Evolutionary conservation across 2,113 vertebrate genomes (phyloP).

Genomic region (Theropithecus gelada): DNA sequence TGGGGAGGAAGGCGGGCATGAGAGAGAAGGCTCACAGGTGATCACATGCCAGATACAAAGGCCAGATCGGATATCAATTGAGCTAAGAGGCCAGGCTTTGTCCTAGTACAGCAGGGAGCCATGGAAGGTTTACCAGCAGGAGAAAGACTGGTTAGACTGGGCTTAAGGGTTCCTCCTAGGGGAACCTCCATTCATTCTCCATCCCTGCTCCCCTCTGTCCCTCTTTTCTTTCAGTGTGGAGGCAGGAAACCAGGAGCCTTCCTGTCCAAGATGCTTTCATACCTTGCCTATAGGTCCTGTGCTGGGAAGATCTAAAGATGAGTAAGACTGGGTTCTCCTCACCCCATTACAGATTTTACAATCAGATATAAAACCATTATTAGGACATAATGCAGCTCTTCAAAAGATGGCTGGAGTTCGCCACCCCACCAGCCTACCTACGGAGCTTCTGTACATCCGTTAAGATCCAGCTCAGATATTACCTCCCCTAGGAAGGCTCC

Average conservation of each 20-base stretch:
- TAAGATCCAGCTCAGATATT: not conserved
- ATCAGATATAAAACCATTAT: not conserved
- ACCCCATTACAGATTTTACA: not conserved
- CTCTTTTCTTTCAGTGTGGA: not conserved
- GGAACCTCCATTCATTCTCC: not conserved
- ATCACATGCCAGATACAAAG: not conserved
- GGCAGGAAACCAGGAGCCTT: not conserved
- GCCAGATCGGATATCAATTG: not conserved
- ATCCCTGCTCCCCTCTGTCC: not conserved
- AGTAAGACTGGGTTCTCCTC: not conserved
- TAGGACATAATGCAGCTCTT: not conserved
- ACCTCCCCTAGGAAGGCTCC: not conserved
- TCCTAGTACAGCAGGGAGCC: not conserved
- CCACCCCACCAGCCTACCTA: not conserved
- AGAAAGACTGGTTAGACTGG: not conserved
- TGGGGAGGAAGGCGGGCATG: not conserved
- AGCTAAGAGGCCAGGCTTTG: not conserved
- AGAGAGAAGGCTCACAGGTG: not conserved
- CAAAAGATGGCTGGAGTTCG: not conserved
- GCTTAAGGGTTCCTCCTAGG: not conserved
- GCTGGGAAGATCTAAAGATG: not conserved
- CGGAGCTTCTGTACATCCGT: not conserved
- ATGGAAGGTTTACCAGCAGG: not conserved
- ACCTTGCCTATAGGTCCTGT: accelerated
- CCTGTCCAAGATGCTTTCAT: not conserved